phyloP scores from a whole-genome alignment of 2,113 vertebrate genomes.

The Nansenia antarctica region DNA sequence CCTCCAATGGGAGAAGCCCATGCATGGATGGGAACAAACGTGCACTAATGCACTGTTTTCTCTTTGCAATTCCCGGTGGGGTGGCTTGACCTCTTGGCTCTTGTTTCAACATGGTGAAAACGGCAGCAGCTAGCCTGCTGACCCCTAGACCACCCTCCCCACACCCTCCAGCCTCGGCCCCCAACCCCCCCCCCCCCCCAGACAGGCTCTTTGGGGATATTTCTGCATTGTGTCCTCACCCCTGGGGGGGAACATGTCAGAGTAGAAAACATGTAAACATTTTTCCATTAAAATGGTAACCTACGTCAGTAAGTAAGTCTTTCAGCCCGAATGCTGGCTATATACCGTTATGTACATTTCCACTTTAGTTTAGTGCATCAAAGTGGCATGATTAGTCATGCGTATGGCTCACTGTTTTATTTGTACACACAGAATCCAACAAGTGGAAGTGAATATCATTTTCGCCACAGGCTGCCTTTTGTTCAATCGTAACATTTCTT shows the following conservation, averaged over 20 bases:
- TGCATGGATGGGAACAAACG: slow-evolving; percentile 62
- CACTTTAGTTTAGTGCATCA: too few species aligned
- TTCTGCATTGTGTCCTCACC: background rate
- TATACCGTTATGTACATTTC: too few species aligned
- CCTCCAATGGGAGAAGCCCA: slow-evolving; percentile 50
- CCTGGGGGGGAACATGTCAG: too few species aligned
- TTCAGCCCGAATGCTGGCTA: too few species aligned
- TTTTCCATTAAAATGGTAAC: too few species aligned
- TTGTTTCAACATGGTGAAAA: slow-evolving; percentile 57
- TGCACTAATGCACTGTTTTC: slow-evolving; percentile 63
- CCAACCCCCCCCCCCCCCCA: slow-evolving; percentile 14
- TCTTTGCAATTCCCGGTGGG: slow-evolving; percentile 58
- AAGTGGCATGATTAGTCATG: too few species aligned
- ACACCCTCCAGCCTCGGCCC: background rate
- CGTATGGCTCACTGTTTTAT: too few species aligned
- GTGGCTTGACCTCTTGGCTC: slow-evolving; percentile 63
- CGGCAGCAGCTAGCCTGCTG: slow-evolving; percentile 49
- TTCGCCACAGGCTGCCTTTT: background rate
- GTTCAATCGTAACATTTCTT: background rate
- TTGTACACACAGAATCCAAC: background rate
- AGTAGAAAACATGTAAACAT: too few species aligned
- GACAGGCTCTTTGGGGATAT: slow-evolving; percentile 24
- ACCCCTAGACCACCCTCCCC: slow-evolving; percentile 38
- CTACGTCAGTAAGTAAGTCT: too few species aligned
- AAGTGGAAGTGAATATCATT: background rate